Base-by-base conservation (phyloP, 2,888 invertebrate genomes). In the Brassicogethes aeneus region DNA sequence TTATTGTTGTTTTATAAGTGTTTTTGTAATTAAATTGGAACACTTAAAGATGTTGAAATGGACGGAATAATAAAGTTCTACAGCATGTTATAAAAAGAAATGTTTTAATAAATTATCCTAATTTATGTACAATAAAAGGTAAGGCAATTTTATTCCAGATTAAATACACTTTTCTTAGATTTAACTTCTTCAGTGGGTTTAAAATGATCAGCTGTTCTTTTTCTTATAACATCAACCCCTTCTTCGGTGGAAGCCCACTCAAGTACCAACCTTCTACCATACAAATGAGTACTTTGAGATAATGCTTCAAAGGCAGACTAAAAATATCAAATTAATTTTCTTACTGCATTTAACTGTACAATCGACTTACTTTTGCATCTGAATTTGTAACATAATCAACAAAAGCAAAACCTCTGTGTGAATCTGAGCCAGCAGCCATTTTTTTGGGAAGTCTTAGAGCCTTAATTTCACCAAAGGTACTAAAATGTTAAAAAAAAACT, bases 271-370 rank as follows among this genome's bases (percentile, higher is more conserved):
- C 96, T 76, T 50, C 97, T 77, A 1, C 97, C 97, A 67, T 93
- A 97, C 69, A 99, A 85, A 77, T 99, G 99, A 40, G 97, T 97
- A 57, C 95, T 95, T 64, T 90, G 90, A 54, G 87, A 83, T n/a
- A 96, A 65, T 0, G 91, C 84, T 48, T 92, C 86, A 68, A 95
- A 94, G 0, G 97, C 97, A 62, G 82, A 78, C 85, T 90, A 65
- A 30, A 74, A 72, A 48, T n/a, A 49, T 32, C 32, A 32, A 10
- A 13, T 13, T 8, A 13, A 32, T 32, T 32, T 32, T 32, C 7
- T 5, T 10, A 32, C 32, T n/a, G n/a, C n/a, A n/a, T n/a, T n/a
- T n/a, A n/a, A n/a, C n/a, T n/a, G n/a, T n/a, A n/a, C n/a, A n/a
- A n/a, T n/a, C n/a, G n/a, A n/a, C n/a, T n/a, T 68, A 90, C 91